Percentiles rank a stretch among this genome's conserved stretches.
Evolutionary conservation across 2,113 vertebrate genomes (phyloP).

Genomic region (Tetrax tetrax): DNA sequence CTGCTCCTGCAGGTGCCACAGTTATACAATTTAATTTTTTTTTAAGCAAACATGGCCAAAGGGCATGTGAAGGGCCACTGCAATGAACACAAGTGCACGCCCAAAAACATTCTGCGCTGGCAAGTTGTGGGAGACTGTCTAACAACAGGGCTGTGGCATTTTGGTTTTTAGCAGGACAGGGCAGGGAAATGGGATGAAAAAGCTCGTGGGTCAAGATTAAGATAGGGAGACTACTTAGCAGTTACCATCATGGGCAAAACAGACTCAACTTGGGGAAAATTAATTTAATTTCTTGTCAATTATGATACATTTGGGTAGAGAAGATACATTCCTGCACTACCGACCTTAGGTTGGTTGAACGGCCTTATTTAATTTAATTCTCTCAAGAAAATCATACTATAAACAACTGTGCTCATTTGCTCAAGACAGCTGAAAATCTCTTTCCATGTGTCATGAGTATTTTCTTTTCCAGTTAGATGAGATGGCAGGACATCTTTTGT

Average conservation of each 20-base stretch:
- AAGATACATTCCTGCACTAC: not conserved
- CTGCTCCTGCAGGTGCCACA: not conserved
- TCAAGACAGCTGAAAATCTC: not conserved
- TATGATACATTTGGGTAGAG: not conserved
- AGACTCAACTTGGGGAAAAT: not conserved
- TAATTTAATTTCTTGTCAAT: not conserved
- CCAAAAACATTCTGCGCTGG: not conserved
- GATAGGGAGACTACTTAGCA: not conserved
- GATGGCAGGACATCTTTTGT: not conserved
- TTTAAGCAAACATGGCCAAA: not conserved
- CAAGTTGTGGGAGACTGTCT: not conserved
- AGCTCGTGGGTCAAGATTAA: not conserved
- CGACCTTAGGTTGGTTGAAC: not conserved
- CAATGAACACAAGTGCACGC: not conserved
- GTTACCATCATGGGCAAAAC: not conserved
- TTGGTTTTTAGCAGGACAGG: not conserved
- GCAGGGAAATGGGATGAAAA: not conserved
- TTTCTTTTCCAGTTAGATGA: not conserved
- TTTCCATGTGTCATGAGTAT: accelerated
- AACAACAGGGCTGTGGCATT: not conserved
- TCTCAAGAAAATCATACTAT: not conserved
- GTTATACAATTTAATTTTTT: not conserved
- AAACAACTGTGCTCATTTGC: not conserved
- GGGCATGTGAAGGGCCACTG: not conserved
- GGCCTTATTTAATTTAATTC: not conserved